phyloP scores from a whole-genome alignment of 1,140 invertebrate genomes.

The Drosophila azteca region DNA sequence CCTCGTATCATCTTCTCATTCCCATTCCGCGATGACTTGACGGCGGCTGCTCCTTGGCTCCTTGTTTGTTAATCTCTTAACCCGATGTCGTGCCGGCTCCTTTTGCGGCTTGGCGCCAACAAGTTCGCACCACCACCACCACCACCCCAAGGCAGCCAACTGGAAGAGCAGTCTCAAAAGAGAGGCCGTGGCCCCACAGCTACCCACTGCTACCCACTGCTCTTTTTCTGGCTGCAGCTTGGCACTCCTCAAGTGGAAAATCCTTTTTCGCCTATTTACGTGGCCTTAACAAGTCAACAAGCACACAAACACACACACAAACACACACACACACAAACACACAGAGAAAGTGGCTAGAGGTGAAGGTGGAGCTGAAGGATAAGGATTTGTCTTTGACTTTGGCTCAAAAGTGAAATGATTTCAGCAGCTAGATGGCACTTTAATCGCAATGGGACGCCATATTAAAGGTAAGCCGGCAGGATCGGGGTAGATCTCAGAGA shows the following conservation, averaged over 20 bases:
- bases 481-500: too few species aligned
- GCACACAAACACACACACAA: constrained; percentile 3
- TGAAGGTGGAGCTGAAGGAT: not conserved
- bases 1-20: too few species aligned
- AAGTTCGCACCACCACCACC: constrained; percentile 43
- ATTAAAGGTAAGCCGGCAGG: too few species aligned
- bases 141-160: constrained; percentile 52
- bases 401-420: constrained; percentile 22
- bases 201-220: constrained; percentile 1
- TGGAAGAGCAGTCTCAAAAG: constrained; percentile 63
- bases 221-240: constrained; percentile 46
- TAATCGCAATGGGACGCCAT: not conserved
- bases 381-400: constrained; percentile 34
- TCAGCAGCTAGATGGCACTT: constrained; percentile 8
- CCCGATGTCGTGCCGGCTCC: constrained; percentile 65
- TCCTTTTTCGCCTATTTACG: constrained; percentile 78
- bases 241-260: constrained; percentile 79
- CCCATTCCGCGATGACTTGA: constrained; percentile 15
- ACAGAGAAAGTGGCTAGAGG: constrained; percentile 5
- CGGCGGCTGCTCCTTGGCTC: not conserved
- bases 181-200: not conserved
- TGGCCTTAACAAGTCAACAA: constrained; percentile 78
- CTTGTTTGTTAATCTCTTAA: constrained; percentile 71
- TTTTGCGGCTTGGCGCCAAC: constrained; percentile 74
- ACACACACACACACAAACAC: not conserved